Evolutionary conservation across 2,797 vertebrate species (phyloP).

Genomic region (Chiloscyllium punctatum): DNA sequence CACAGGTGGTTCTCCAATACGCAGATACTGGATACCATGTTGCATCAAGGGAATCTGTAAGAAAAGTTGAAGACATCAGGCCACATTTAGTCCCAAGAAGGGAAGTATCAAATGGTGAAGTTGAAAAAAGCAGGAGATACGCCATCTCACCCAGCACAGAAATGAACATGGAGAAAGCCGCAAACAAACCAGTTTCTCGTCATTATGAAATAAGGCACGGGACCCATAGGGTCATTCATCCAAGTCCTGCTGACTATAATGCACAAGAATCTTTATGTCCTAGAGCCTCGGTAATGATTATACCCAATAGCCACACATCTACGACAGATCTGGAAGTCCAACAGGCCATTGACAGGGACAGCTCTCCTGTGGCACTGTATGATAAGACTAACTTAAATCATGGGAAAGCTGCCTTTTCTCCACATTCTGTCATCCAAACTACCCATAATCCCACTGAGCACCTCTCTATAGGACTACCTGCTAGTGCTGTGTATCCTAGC

Average conservation of each 20-base stretch:
- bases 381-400: conserved; percentile 78
- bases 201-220: conserved; percentile 79
- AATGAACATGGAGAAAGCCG: conserved; percentile 56
- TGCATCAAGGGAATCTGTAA: conserved; percentile 56
- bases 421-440: conserved; percentile 92
- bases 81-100: conserved; percentile 70
- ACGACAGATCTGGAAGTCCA: conserved; percentile 70
- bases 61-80: conserved; percentile 65
- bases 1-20: conserved; percentile 83
- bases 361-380: conserved; percentile 65
- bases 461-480: conserved; percentile 75
- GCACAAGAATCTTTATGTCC: conserved; percentile 69
- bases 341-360: conserved; percentile 61
- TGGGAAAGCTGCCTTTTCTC: conserved; percentile 77
- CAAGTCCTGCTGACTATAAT: conserved; percentile 71
- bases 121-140: conserved; percentile 76
- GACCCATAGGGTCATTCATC: conserved; percentile 63
- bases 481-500: conserved; percentile 76
- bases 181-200: conserved; percentile 61
- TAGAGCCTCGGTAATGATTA: conserved; percentile 82
- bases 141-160: conserved; percentile 56
- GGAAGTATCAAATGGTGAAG: conserved; percentile 85
- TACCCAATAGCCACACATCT: conserved; percentile 79
- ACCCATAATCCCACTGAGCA: conserved; percentile 80
- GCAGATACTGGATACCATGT: conserved; percentile 65